Base-by-base conservation (phyloP, 1,140 invertebrate genomes). In the Calephelis virginiensis region DNA sequence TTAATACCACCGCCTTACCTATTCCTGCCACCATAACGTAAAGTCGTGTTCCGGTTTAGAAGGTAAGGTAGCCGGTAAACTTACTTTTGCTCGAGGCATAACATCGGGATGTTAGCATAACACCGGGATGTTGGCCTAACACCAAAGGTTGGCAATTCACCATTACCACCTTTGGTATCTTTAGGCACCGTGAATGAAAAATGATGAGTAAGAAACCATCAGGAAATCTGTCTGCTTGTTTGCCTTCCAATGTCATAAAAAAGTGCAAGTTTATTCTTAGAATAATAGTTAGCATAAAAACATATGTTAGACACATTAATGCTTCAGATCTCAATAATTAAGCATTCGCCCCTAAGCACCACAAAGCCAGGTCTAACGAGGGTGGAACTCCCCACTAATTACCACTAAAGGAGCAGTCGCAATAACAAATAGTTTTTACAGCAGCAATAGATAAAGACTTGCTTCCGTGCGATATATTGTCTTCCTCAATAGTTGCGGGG, bases 371-470 rank as follows among this genome's bases (percentile, higher is more conserved):
- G 13, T 56, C 70, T 68, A 70, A 64, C 67, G 61, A 70, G 69
- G 73, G 67, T 56, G 69, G 70, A 53, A 70, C 71, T 68, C 70
- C 68, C 69, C 71, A 64, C 69, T 80, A 80, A 79, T 81, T 76
- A 65, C 65, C 70, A 67, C 65, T 71, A 66, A 81, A 76, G 68
- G 67, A 69, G 68, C 68, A 69, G 71, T 71, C 65, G 70, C 67
- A 81, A 80, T 82, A 83, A 82, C 78, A 82, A 83, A 83, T 83
- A 82, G 77, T 82, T 83, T 77, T 80, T 74, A 71, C 70, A 74
- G 66, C 69, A 66, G 74, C 76, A 79, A 81, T 78, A 81, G 78
- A 79, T 82, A 81, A 77, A 80, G 74, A 78, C 73, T 67, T 56
- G 61, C 68, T 64, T 67, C 64, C 62, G 43, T 50, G 17, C 62